Conservation (phyloP, 2,113 vertebrate species). For the Oncorhynchus mykiss region DNA sequence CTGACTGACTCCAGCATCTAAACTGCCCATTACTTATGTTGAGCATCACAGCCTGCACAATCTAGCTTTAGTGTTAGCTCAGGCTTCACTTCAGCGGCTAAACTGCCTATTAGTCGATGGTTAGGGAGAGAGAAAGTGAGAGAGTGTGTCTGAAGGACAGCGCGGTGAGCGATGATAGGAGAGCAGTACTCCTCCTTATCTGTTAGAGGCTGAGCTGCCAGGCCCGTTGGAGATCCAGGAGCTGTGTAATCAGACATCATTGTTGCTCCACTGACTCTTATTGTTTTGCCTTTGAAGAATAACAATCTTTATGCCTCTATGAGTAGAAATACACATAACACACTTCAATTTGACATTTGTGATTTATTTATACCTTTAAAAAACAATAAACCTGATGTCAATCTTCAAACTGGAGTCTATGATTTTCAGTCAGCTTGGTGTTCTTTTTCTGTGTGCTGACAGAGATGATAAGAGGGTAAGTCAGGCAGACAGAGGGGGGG, state of each 20-base stretch:
- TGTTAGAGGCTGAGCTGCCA: background rate
- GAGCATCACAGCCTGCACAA: background rate
- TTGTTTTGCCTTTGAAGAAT: background rate
- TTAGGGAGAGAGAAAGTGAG: background rate
- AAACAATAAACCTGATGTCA: no score
- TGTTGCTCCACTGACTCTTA: background rate
- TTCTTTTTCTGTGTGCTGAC: background rate
- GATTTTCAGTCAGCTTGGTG: background rate
- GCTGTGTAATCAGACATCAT: constrained; percentile 23
- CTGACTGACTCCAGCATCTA: constrained; percentile 26
- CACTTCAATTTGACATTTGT: background rate
- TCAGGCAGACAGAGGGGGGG: background rate
- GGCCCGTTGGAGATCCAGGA: constrained; percentile 18
- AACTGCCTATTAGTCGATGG: background rate
- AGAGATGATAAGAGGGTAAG: background rate
- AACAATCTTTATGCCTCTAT: no score
- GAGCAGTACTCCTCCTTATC: background rate
- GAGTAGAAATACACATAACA: background rate
- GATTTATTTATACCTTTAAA: background rate
- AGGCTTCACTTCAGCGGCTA: constrained; percentile 5
- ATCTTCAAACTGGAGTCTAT: no score
- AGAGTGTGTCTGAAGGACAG: background rate
- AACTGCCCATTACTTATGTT: constrained; percentile 27
- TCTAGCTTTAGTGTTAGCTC: constrained; percentile 1
- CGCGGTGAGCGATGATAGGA: background rate